Percentiles rank a stretch among this genome's conserved stretches.
phyloP scores from a whole-genome alignment of 2,888 invertebrate species.

The Drosophila incognita region DNA sequence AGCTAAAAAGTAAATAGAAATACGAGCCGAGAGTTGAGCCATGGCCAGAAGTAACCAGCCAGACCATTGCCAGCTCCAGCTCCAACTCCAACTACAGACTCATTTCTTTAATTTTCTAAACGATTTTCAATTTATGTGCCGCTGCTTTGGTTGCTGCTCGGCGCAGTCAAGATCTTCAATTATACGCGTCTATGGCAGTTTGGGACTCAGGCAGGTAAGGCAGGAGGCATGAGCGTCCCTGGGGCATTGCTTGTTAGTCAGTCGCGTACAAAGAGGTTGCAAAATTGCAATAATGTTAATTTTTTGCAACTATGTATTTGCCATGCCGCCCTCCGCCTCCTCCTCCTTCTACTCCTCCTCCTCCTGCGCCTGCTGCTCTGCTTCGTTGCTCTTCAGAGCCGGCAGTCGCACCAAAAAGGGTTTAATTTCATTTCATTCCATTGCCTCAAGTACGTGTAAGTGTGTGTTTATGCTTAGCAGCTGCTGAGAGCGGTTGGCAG shows the following conservation, averaged over 20 bases:
- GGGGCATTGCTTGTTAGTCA: constrained; percentile 59
- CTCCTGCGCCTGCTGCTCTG: not conserved
- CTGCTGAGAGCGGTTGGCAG: constrained; percentile 5
- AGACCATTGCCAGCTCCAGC: constrained; percentile 3
- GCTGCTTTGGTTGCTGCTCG: constrained; percentile 3
- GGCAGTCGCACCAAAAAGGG: constrained; percentile 72
- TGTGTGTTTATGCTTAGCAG: constrained; percentile 76
- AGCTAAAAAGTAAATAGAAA: constrained; percentile 55
- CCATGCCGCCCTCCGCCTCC: constrained; percentile 11
- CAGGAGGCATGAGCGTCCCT: constrained; percentile 28
- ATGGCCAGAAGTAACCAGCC: constrained; percentile 25
- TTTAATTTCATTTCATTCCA: constrained; percentile 78
- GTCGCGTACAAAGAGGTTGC: constrained; percentile 34
- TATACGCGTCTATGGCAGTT: constrained; percentile 37
- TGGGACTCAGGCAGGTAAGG: constrained; percentile 34
- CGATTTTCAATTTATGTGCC: constrained; percentile 69
- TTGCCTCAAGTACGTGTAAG: constrained; percentile 75
- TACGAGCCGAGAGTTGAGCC: constrained; percentile 48
- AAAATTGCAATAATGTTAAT: constrained; percentile 75
- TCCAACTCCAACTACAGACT: constrained; percentile 29
- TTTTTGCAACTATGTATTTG: constrained; percentile 69
- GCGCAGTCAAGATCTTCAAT: constrained; percentile 56
- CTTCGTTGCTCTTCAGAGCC: constrained; percentile 23
- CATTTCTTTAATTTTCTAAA: constrained; percentile 69
- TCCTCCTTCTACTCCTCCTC: not conserved